Base-by-base conservation (phyloP, 1,140 invertebrate species). In the Rhyacophila brunnea region DNA sequence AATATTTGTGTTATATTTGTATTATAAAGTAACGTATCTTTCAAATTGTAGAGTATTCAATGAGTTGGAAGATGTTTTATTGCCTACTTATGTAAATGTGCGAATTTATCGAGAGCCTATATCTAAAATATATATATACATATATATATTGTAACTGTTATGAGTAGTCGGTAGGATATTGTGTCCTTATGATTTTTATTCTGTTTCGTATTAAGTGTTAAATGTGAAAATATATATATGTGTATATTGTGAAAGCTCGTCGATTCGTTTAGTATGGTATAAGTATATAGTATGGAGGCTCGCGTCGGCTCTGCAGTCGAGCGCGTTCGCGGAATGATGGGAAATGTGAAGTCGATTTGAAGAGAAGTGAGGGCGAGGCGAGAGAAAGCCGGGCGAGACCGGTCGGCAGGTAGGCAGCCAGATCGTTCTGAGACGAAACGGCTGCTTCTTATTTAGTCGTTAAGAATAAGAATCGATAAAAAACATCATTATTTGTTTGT, bases 1-100 rank as follows among this genome's bases (percentile, higher is more conserved):
- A 59, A 47, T 59, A 59, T 59, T 52, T 59, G 57, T 59, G 57
- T 59, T 52, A 52, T 58, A 58, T 46, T 28, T 48, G 48, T 58
- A 51, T 40, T 51, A 51, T 46, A 51, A 35, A 34, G 32, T 51
- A 51, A 35, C 10, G 48, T 34, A 51, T 3, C 6, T 15, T 35
- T 52, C 50, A 42, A 38, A 52, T 52, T 52, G 14, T 52, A 19
- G 38, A 49, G 19, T 49, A 49, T 49, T 49, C 9, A 4, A n/a
- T 49, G 28, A 49, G n/a, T 49, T 23, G 28, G 17, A 40, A 13
- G 18, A 47, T 14, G 17, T 58, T 58, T 58, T 58, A 50, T 44
- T 44, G 56, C 56, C 56, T 58, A 58, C 56, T 58, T 58, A 49
- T 23, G 23, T 58, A 50, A 50, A 44, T 44, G 38, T 50, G 47